Base-by-base conservation (phyloP, 1,140 invertebrate species). In the Hormaphis cornu region DNA sequence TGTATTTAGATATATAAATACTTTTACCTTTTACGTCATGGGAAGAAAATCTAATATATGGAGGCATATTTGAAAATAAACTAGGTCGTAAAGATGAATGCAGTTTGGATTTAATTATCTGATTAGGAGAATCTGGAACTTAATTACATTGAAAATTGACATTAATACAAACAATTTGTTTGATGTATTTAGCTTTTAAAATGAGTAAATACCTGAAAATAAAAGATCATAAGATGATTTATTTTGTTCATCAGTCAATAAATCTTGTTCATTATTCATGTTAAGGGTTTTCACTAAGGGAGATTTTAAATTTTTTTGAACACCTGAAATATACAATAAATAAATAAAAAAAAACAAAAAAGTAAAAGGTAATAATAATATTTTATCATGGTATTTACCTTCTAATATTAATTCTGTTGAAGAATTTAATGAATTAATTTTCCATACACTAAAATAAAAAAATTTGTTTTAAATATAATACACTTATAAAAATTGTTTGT, bases 21-120 rank as follows among this genome's bases (percentile, higher is more conserved):
- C 77, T 72, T 4, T 82, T 80, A 72, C 83, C 80, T 74, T 86
- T 85, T 72, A 85, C 82, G 70, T 89, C 87, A 77, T 89, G 87
- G 0, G 83, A 79, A 22, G 88, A 85, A 79, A 97, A 97, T 71
- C 85, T 85, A 46, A 98, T 83, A 74, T 92, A 94, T 2, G 94
- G 93, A 33, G 93, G 90, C 42, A 95, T 89, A 75, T 91, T 83
- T 0, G 88, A 83, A 79, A 97, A 97, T 1, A 95, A 76, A 69
- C 88, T 90, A 9, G 80, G 80, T 6, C 87, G 81, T 2, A 90
- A 76, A 53, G 87, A 63, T 22, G 73, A 72, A 69, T 75, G 74
- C 20, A 18, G 54, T 58, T 48, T 20, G 24, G 20, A 44, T 33
- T 35, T 50, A 30, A 50, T 30, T 12, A 24, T 30, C 33, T 48